A percentile compares a stretch with the other conserved stretches of the same genome.
Evolutionary conservation across 2,797 vertebrate species (phyloP).

Genomic region (Brachyalestes nurse): DNA sequence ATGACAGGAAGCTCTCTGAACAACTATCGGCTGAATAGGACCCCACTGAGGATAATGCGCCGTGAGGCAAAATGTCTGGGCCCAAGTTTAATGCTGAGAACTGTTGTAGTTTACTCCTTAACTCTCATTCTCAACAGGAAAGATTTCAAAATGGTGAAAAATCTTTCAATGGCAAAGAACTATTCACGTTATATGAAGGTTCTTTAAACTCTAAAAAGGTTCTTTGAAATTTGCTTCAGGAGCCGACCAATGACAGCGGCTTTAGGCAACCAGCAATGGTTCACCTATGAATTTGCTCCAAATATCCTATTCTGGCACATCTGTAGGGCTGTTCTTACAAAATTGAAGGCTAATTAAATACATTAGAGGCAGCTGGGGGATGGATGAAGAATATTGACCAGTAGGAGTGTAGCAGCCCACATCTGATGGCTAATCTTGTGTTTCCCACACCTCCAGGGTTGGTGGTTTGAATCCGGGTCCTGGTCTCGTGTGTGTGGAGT

Average conservation of each 20-base stretch:
- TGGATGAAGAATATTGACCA: too few species aligned
- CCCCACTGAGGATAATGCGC: background rate
- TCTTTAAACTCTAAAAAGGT: background rate
- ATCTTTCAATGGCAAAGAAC: background rate
- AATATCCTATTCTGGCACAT: background rate
- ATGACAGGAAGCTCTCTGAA: slow-evolving; percentile 35
- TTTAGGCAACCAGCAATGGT: background rate
- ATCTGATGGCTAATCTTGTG: too few species aligned
- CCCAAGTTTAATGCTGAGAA: background rate
- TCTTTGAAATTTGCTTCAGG: too few species aligned
- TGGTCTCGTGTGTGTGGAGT: too few species aligned
- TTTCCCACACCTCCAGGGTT: too few species aligned
- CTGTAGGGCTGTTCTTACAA: background rate
- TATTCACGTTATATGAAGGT: background rate
- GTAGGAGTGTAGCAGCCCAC: too few species aligned
- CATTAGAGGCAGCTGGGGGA: too few species aligned
- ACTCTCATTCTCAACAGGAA: background rate
- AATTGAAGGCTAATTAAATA: too few species aligned
- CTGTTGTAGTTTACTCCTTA: slow-evolving; percentile 1
- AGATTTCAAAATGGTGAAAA: background rate
- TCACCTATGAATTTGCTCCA: background rate
- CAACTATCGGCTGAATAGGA: slow-evolving; percentile 37
- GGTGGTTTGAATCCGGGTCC: too few species aligned
- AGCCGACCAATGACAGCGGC: too few species aligned
- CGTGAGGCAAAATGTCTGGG: background rate